Percentiles rank a stretch among this genome's conserved stretches.
phyloP scores from a whole-genome alignment of 92 coral and sea anemone species.

The Siderastrea radians region DNA sequence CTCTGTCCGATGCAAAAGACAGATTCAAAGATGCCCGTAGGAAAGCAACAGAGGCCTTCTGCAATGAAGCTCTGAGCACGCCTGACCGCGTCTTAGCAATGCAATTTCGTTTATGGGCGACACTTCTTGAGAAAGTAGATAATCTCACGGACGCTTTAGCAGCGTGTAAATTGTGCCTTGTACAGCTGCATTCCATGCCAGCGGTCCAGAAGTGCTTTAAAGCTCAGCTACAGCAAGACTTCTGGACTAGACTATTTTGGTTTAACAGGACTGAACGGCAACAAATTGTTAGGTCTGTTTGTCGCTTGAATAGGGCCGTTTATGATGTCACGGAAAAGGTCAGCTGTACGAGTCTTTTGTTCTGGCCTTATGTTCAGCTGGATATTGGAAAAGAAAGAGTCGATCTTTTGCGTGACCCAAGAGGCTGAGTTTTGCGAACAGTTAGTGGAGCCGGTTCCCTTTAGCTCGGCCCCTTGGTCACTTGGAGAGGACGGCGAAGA shows the following conservation, averaged over 20 bases:
- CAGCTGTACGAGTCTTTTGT: background rate
- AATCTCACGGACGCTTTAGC: slow-evolving; percentile 9
- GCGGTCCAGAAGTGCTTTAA: slow-evolving; percentile 2
- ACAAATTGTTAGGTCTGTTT: slow-evolving; percentile 21
- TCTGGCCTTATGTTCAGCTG: background rate
- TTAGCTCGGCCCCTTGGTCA: background rate
- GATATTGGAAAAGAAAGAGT: background rate
- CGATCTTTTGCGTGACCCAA: too few species aligned
- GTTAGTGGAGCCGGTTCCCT: too few species aligned
- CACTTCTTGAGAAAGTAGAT: background rate
- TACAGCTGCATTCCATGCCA: too few species aligned
- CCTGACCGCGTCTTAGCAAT: background rate
- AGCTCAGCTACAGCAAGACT: slow-evolving; percentile 12
- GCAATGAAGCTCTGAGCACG: too few species aligned
- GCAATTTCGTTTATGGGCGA: background rate
- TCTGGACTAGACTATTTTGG: slow-evolving; percentile 11
- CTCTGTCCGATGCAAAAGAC: background rate
- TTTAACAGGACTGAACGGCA: slow-evolving; percentile 23
- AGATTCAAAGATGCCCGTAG: too few species aligned
- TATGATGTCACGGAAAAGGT: slow-evolving; percentile 4
- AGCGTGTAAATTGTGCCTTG: too few species aligned
- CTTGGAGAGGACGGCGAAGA: background rate
- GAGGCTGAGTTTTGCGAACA: too few species aligned
- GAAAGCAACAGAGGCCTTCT: too few species aligned
- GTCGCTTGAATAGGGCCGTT: slow-evolving; percentile 11